Conservation (phyloP, 2,888 invertebrate genomes). For the Agrochola lychnidis region DNA sequence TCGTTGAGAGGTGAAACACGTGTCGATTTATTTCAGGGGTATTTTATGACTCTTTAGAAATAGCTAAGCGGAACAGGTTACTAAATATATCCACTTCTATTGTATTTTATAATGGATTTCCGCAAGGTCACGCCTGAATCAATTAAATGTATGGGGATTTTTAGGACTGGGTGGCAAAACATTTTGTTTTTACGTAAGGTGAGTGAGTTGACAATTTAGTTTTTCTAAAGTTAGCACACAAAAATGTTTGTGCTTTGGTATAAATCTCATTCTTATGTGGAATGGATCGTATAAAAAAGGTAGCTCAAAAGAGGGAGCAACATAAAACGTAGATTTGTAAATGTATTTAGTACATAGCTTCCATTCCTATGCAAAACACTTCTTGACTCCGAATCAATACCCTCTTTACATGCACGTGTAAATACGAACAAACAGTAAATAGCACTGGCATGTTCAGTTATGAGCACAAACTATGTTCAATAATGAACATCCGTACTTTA, state of each 20-base stretch:
- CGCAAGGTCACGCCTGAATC: too few relatives aligned
- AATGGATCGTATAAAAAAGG: too few relatives aligned
- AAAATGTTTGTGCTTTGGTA: too few relatives aligned
- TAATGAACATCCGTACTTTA: conserved; percentile 76
- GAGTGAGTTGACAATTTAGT: background rate
- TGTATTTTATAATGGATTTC: too few relatives aligned
- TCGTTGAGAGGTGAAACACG: too few relatives aligned
- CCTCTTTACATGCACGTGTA: conserved; percentile 11
- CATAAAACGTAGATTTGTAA: too few relatives aligned
- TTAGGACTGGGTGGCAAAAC: background rate
- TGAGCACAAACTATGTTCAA: conserved; percentile 76
- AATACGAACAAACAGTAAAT: conserved; percentile 41
- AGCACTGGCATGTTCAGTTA: conserved; percentile 55
- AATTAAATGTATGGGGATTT: background rate
- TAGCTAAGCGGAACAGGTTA: too few relatives aligned
- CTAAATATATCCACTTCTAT: too few relatives aligned
- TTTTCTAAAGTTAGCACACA: background rate
- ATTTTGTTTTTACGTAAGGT: background rate
- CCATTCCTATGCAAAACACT: background rate
- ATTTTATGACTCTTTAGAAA: too few relatives aligned
- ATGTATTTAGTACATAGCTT: background rate
- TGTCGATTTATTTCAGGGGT: too few relatives aligned
- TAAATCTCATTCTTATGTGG: too few relatives aligned
- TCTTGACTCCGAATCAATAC: conserved; percentile 5
- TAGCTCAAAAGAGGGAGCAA: too few relatives aligned